These are phyloP conservation scores for Notolepis coatsorum DNA, from an alignment of 2,797 vertebrate genomes.

Conservation along the genomic window DNA sequence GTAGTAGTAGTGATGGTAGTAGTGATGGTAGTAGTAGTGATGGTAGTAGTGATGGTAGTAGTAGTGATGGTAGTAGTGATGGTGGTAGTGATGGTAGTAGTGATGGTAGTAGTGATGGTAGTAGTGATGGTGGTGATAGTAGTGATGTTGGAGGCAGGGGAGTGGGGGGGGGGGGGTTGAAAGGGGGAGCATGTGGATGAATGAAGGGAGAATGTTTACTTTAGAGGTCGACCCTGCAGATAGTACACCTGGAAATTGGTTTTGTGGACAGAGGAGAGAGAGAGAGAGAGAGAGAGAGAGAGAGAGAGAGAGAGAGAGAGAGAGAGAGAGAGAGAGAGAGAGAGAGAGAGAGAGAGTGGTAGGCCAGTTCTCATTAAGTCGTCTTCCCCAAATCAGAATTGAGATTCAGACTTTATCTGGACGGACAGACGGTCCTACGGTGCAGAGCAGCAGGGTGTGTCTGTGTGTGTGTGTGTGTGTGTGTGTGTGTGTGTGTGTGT, in stretches of 20 bases:
- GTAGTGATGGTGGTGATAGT: no score
- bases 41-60: no score
- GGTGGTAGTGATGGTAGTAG: no score
- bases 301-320: conserved; percentile 20
- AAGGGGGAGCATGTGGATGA: conserved; percentile 16
- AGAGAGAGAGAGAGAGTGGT: conserved; percentile 17
- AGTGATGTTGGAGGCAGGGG: no score
- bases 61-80: no score
- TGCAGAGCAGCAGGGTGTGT: conserved; percentile 63
- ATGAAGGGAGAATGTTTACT: conserved; percentile 68
- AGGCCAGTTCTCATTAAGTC: conserved; percentile 55
- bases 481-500: conserved; percentile 18
- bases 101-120: no score
- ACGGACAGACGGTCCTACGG: conserved; percentile 67
- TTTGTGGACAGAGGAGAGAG: conserved; percentile 50
- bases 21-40: no score
- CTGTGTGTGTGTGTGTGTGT: conserved; percentile 28
- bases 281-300: not conserved
- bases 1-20: no score
- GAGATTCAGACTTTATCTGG: conserved; percentile 77
- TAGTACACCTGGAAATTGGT: conserved; percentile 82
- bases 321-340: conserved; percentile 8
- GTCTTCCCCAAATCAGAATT: conserved; percentile 60
- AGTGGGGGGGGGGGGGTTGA: conserved; percentile 33
- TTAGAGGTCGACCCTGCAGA: conserved; percentile 75